Base-by-base conservation (phyloP, 2,888 invertebrate species). In the Furcula furcula region DNA sequence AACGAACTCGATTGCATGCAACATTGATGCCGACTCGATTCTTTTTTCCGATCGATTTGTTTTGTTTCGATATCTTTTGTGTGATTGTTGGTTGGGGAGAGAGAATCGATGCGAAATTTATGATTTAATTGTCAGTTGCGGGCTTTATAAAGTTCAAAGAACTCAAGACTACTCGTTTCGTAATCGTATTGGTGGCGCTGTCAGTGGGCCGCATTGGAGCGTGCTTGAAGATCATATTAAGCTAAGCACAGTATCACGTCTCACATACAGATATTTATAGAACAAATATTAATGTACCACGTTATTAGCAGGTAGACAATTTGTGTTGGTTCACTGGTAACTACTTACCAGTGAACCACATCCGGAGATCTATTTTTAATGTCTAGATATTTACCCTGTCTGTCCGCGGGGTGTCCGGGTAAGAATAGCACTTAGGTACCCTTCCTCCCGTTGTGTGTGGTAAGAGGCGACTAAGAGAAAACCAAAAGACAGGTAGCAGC, bases 21-120 rank as follows among this genome's bases (percentile, higher is more conserved):
- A 66, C 68, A 72, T 65, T 69, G 74, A 74, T 57, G 65, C 61
- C 60, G 64, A 56, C 50, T 57, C 51, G 57, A 56, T 28, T 43
- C 47, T 68, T 67, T 62, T 69, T 69, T 65, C 62, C 51, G 51
- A 61, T 70, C 73, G 72, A 75, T 78, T 79, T 76, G 70, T 81
- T 83, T 79, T 81, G 79, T 84, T 80, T 76, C 76, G 80, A 83
- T 83, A 81, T 85, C 78, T 77, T 76, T 72, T 71, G 76, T 81
- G 76, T 86, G 86, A 86, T 87, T 86, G 86, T 86, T 76, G 83
- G 86, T 83, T 86, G 75, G 75, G 73, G 69, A 64, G 75, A 72
- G 69, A 64, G 75, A 64, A 77, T 77, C 83, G 80, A 76, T 76
- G 76, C 67, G 71, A 77, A 81, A 86, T 87, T 86, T 87, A 87